These are phyloP conservation scores for Ammodramus savannarum DNA, from an alignment of 2,113 vertebrate genomes.

Conservation along the genomic window DNA sequence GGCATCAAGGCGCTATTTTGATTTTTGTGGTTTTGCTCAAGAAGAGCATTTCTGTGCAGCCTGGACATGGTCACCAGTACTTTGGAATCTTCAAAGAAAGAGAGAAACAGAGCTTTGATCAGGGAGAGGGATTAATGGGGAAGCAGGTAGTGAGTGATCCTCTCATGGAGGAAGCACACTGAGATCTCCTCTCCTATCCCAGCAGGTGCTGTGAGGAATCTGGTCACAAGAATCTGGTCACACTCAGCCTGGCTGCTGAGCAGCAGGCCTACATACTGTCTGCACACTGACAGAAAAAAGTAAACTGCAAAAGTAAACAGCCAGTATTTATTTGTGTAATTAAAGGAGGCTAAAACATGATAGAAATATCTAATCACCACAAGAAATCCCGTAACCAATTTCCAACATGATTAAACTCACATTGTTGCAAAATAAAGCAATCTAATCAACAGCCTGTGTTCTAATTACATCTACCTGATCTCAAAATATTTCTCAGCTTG, in stretches of 20 bases:
- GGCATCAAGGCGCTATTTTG: fast-evolving
- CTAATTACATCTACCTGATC: conserved; percentile 66
- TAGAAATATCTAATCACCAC: conserved; percentile 51
- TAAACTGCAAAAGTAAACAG: background rate
- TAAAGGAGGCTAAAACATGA: conserved; percentile 13
- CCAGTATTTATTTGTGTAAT: conserved; percentile 38
- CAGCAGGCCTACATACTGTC: background rate
- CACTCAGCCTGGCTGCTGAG: background rate
- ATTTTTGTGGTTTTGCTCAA: background rate
- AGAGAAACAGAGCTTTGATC: background rate
- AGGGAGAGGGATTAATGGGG: background rate
- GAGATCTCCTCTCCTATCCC: background rate
- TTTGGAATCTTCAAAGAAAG: background rate
- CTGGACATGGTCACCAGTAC: background rate
- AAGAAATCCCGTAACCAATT: conserved; percentile 50
- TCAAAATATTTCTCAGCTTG: conserved; percentile 51
- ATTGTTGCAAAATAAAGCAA: conserved; percentile 62
- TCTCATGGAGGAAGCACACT: fast-evolving
- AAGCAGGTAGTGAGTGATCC: background rate
- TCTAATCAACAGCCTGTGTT: conserved; percentile 65
- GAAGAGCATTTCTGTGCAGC: background rate
- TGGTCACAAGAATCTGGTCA: background rate
- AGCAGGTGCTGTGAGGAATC: fast-evolving
- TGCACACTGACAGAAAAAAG: background rate
- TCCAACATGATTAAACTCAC: conserved; percentile 48